Percentiles rank a stretch among this genome's conserved stretches.
Evolutionary conservation across 1,140 invertebrate species (phyloP).

Genomic region (Danaus melanippus): DNA sequence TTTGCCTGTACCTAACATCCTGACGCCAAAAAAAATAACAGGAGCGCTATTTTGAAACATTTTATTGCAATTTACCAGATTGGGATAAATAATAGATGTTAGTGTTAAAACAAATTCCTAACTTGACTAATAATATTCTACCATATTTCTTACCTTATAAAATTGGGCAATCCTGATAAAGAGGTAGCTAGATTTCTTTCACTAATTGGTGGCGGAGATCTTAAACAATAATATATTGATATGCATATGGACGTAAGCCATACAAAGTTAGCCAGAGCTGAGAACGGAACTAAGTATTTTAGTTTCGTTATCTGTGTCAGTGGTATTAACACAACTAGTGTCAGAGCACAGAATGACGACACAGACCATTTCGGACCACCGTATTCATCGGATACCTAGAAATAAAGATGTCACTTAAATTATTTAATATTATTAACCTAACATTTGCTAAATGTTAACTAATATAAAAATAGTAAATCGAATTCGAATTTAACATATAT

Average conservation of each 20-base stretch:
- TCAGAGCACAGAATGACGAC: slow-evolving; percentile 73
- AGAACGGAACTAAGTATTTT: slow-evolving; percentile 84
- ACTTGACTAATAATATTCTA: no score
- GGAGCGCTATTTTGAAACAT: background rate
- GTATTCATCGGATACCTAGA: slow-evolving; percentile 68
- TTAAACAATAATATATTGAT: slow-evolving; percentile 83
- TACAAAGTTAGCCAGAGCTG: slow-evolving; percentile 79
- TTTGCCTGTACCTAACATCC: no score
- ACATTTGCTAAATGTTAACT: no score
- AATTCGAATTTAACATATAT: no score
- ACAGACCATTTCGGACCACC: slow-evolving; percentile 56
- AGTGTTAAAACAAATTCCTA: no score
- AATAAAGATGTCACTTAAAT: slow-evolving; percentile 10
- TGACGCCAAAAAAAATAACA: no score
- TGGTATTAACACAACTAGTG: slow-evolving; percentile 74
- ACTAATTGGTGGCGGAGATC: slow-evolving; percentile 59
- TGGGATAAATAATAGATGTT: no score
- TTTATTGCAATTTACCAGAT: no score
- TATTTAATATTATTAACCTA: no score
- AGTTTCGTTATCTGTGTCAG: slow-evolving; percentile 79
- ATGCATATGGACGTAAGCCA: slow-evolving; percentile 80
- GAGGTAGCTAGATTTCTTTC: slow-evolving; percentile 71
- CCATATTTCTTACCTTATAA: slow-evolving; percentile 70
- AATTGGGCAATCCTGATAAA: slow-evolving; percentile 74
- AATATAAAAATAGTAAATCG: no score